A percentile compares a stretch with the other conserved stretches of the same genome.
phyloP scores from a whole-genome alignment of 2,797 vertebrate genomes.

The Sorex maritimensis region DNA sequence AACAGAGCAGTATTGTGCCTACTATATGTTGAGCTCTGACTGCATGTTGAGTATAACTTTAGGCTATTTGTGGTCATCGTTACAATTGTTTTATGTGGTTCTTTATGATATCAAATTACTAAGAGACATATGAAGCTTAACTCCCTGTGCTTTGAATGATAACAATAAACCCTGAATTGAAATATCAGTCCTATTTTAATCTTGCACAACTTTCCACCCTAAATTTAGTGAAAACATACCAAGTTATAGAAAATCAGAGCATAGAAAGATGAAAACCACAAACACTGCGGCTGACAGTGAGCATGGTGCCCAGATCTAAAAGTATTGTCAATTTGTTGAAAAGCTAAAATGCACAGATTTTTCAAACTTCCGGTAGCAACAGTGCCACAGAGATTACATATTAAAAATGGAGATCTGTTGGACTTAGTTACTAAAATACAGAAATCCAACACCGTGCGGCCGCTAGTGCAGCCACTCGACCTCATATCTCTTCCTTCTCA shows the following conservation, averaged over 20 bases:
- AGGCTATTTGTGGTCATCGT: background rate
- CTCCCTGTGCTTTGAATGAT: background rate
- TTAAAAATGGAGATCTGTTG: background rate
- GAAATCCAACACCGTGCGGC: too few species aligned
- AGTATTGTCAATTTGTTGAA: background rate
- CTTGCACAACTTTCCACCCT: background rate
- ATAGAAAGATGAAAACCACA: constrained; percentile 10
- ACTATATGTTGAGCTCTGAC: background rate
- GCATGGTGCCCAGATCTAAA: background rate
- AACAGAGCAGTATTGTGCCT: background rate
- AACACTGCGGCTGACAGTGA: background rate
- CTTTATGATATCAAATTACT: background rate
- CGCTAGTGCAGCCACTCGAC: too few species aligned
- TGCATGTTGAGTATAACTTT: background rate
- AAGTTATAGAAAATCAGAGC: background rate
- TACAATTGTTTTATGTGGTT: background rate
- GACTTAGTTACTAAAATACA: too few species aligned
- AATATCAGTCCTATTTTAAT: background rate
- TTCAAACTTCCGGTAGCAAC: background rate
- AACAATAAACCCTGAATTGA: background rate
- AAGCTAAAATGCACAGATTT: background rate
- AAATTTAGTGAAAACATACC: background rate
- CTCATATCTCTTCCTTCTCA: too few species aligned
- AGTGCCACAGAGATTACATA: background rate
- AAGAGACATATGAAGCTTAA: background rate